Base-by-base conservation (phyloP, 2,888 invertebrate genomes). In the Netelia inedita region DNA sequence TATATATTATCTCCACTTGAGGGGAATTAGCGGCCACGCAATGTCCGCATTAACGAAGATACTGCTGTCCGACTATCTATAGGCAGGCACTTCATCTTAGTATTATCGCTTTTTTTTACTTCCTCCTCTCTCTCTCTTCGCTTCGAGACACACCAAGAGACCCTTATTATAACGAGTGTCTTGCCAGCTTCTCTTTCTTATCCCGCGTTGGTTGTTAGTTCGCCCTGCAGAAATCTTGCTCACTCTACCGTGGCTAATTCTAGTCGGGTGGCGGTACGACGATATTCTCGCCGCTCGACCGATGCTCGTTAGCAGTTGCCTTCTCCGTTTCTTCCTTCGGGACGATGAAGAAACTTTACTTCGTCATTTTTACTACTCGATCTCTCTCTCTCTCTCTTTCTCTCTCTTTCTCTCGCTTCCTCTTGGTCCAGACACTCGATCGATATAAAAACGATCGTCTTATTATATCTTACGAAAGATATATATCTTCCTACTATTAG, bases 1-100 rank as follows among this genome's bases (percentile, higher is more conserved):
- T 46, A 59, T 61, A 66, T 16, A 43, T 59, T 57, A 61, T 69
- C 61, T 69, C 43, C 59, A 79, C 46, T 63, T 71, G 63, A 72
- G 63, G 50, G 65, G 74, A 79, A 79, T 83, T 79, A 75, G 79
- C 74, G 50, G 57, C 69, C 69, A 63, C 63, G 65, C 65, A 72
- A 83, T 63, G 79, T 83, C 59, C 79, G 83, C 79, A 79, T 79
- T 79, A 79, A 75, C 71, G 59, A 55, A 75, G 83, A 79, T 73
- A 68, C 46, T 68, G 55, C 23, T 53, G 66, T 79, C 79, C 59
- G 63, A 59, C 50, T 74, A 83, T 80, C 72, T 80, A 46, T 46
- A 71, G 35, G 71, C n/a, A 72, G 59, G 79, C 69, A 71, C 71
- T 71, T 65, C 63, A 75, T 80, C 72, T 69, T 69, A 61, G 76